Evolutionary conservation across 92 coral and sea anemone genomes (phyloP).

Genomic region (Porites cylindrica): DNA sequence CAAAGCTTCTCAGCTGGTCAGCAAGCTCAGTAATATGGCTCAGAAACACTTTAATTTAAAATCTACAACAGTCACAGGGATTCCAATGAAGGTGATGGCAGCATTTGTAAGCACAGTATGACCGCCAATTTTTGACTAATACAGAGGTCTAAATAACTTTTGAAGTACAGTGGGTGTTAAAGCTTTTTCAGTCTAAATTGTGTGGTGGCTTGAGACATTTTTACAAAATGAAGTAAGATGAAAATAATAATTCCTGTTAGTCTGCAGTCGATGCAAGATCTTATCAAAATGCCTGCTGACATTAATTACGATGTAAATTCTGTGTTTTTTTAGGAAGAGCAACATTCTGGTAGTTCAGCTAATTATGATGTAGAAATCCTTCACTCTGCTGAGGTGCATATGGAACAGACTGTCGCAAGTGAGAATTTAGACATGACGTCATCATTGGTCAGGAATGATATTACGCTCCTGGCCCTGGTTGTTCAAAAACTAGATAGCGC

Average conservation of each 20-base stretch:
- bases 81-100: slow-evolving; percentile 92
- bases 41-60: slow-evolving; percentile 92
- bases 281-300: no score
- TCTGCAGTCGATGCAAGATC: no score
- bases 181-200: no score
- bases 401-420: slow-evolving; percentile 89
- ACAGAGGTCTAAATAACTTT: no score
- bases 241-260: no score
- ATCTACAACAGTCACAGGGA: slow-evolving; percentile 98
- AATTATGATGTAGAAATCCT: slow-evolving; percentile 98
- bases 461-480: no score
- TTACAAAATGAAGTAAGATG: no score
- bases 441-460: neutral
- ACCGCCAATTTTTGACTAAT: neutral
- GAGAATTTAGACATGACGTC: slow-evolving; percentile 24
- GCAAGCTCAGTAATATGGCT: slow-evolving; percentile 80
- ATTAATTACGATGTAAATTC: neutral
- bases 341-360: slow-evolving; percentile 99
- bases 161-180: no score
- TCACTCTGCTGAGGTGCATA: slow-evolving; percentile 93
- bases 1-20: slow-evolving; percentile 93
- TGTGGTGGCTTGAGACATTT: no score
- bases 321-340: slow-evolving; percentile 83
- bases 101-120: neutral
- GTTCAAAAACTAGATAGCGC: no score